phyloP scores from a whole-genome alignment of 2,888 invertebrate genomes.

The Cataglyphis altisquamis region DNA sequence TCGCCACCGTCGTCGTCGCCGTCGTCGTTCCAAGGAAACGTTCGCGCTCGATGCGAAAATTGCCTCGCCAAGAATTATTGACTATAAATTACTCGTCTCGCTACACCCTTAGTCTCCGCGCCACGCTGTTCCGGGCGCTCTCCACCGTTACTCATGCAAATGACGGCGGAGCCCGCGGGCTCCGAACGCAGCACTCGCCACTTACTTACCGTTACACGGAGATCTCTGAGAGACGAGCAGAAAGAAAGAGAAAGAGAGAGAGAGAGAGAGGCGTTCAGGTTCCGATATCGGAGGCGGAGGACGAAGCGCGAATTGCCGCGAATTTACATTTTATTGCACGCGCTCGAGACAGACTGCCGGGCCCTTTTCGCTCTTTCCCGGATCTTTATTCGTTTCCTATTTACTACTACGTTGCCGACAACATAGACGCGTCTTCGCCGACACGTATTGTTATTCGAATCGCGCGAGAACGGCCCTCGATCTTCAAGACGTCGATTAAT shows the following conservation, averaged over 20 bases:
- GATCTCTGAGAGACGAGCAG: conserved; percentile 53
- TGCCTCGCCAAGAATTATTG: conserved; percentile 82
- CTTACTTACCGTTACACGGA: conserved; percentile 72
- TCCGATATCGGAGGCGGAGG: conserved; percentile 63
- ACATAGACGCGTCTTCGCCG: neutral
- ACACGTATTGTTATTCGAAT: conserved; percentile 42
- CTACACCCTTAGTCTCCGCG: conserved; percentile 70
- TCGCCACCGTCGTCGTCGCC: conserved; percentile 54
- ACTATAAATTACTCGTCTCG: conserved; percentile 82
- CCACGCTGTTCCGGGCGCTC: conserved; percentile 43
- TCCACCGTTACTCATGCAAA: conserved; percentile 82
- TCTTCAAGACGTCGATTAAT: conserved; percentile 17
- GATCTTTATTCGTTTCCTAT: conserved; percentile 66
- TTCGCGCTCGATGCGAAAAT: conserved; percentile 82
- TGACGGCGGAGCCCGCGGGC: conserved; percentile 73
- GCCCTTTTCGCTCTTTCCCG: conserved; percentile 41
- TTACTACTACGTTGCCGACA: conserved; percentile 38
- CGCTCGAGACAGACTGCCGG: conserved; percentile 75
- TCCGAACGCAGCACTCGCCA: conserved; percentile 66
- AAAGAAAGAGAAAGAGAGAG: conserved; percentile 27
- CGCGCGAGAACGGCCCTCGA: conserved; percentile 14
- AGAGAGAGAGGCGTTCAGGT: conserved; percentile 18
- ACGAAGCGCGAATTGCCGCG: conserved; percentile 77
- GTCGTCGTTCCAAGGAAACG: conserved; percentile 74
- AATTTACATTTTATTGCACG: conserved; percentile 82